Evolutionary conservation across 2,797 vertebrate genomes (phyloP).

Genomic region (Lithobates sylvaticus): DNA sequence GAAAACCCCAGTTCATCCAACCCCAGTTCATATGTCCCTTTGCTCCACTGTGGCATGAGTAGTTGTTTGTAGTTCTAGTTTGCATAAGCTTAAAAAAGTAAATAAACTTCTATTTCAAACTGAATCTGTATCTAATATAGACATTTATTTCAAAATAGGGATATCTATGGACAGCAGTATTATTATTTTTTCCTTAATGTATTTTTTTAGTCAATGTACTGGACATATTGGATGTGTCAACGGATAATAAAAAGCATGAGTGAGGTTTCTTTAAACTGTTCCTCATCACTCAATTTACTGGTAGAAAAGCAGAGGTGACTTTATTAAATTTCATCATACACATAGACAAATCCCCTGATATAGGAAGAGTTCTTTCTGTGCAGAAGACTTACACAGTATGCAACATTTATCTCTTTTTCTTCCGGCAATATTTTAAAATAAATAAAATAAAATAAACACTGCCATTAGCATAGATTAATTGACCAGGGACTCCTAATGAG

Average conservation of each 20-base stretch:
- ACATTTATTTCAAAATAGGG: too few species aligned
- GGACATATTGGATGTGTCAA: too few species aligned
- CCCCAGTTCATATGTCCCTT: too few species aligned
- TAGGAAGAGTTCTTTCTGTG: conserved; percentile 9
- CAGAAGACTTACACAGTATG: conserved; percentile 15
- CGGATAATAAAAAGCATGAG: not conserved
- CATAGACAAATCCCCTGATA: not conserved
- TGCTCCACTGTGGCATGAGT: too few species aligned
- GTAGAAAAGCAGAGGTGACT: conserved; percentile 7
- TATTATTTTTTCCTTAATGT: not conserved
- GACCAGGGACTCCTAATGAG: conserved; percentile 62
- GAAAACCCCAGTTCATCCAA: too few species aligned
- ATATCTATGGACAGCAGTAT: too few species aligned
- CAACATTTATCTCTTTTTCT: conserved; percentile 40
- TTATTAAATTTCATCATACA: not conserved
- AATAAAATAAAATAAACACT: conserved; percentile 59
- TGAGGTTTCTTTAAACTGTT: not conserved
- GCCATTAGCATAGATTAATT: conserved; percentile 63
- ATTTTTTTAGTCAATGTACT: not conserved
- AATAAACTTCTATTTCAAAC: too few species aligned
- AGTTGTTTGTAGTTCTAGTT: not conserved
- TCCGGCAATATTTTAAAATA: conserved; percentile 54
- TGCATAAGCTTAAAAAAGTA: not conserved
- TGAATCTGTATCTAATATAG: too few species aligned
- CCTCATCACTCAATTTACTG: not conserved